Conservation (phyloP, 2,888 invertebrate species). For the Parapristionchus giblindavisi region DNA sequence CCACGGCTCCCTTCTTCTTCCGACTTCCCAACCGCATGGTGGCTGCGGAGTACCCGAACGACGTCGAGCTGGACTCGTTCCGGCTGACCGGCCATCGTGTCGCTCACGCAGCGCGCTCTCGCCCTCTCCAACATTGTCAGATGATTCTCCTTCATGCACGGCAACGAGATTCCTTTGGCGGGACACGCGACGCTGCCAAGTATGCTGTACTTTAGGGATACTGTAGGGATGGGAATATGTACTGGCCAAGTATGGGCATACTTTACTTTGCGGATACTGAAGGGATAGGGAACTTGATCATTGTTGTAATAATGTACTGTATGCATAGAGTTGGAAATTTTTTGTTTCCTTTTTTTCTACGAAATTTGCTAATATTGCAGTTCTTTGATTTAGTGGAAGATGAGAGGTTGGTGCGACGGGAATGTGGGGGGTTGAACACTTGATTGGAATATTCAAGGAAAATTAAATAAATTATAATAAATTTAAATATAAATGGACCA, state of each 20-base stretch:
- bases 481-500: no score
- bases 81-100: slow-evolving; percentile 42
- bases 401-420: not conserved
- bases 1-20: slow-evolving; percentile 44
- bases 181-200: slow-evolving; percentile 33
- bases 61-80: slow-evolving; percentile 50
- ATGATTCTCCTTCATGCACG: slow-evolving; percentile 93
- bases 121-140: slow-evolving; percentile 94
- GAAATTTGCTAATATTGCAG: no score
- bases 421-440: no score
- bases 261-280: no score
- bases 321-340: not conserved
- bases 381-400: not conserved
- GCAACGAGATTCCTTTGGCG: slow-evolving; percentile 24
- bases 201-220: no score
- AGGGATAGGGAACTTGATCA: no score
- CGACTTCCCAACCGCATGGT: slow-evolving; percentile 48
- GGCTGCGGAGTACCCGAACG: slow-evolving; percentile 53
- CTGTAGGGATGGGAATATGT: no score
- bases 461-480: no score
- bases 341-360: no score
- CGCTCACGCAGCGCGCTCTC: slow-evolving; percentile 78
- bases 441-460: no score
- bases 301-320: no score
- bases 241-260: no score